phyloP scores from a whole-genome alignment of 1,140 invertebrate species.

The Cherax quadricarinatus region DNA sequence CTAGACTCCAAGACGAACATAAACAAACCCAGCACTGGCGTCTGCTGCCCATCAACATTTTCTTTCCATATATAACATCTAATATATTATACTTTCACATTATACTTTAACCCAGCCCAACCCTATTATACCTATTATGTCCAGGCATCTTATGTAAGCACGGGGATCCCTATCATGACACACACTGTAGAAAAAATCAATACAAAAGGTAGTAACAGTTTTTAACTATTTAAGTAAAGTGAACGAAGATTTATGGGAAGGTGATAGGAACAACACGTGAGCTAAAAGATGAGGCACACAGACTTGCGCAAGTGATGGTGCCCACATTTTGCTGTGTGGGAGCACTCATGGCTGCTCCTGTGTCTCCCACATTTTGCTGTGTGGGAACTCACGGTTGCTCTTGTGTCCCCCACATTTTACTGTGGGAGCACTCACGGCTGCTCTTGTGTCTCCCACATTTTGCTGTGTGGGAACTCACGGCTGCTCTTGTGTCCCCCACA shows the following conservation, averaged over 20 bases:
- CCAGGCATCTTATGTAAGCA: too few relatives aligned
- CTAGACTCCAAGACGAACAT: background rate
- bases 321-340: background rate
- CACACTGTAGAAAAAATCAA: too few relatives aligned
- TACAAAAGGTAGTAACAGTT: background rate
- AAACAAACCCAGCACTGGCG: conserved; percentile 19
- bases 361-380: too few relatives aligned
- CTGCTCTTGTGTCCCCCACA: too few relatives aligned
- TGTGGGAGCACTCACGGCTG: too few relatives aligned
- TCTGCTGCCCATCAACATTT: background rate
- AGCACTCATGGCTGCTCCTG: too few relatives aligned
- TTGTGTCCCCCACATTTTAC: too few relatives aligned
- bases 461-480: too few relatives aligned
- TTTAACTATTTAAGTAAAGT: background rate
- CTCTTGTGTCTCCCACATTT: too few relatives aligned
- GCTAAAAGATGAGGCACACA: background rate
- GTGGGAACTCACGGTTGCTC: too few relatives aligned
- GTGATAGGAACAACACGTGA: conserved; percentile 12
- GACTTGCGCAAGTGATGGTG: conserved; percentile 18
- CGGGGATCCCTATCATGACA: too few relatives aligned
- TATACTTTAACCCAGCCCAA: background rate
- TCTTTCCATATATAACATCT: background rate
- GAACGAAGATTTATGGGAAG: background rate
- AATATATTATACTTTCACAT: background rate
- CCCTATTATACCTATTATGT: too few relatives aligned